phyloP scores from a whole-genome alignment of 1,140 invertebrate genomes.

The Drosophila orosa region DNA sequence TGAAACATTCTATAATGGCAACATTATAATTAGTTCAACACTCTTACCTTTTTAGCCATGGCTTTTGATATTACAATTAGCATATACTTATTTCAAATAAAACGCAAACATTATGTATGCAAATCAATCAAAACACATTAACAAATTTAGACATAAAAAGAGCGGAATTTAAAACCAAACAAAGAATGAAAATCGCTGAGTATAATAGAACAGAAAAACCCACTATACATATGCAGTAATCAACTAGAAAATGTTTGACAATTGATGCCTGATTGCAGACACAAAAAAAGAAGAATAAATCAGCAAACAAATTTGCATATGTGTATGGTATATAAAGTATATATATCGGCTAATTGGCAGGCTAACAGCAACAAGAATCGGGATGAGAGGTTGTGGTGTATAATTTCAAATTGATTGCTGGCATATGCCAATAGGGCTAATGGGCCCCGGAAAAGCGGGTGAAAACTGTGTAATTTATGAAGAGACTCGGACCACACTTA shows the following conservation, averaged over 20 bases:
- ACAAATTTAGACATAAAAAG: slow-evolving; percentile 11
- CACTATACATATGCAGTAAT: slow-evolving; percentile 29
- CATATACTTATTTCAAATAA: slow-evolving; percentile 12
- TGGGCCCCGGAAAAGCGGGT: slow-evolving; percentile 21
- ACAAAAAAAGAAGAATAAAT: slow-evolving; percentile 18
- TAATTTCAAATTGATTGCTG: slow-evolving; percentile 68
- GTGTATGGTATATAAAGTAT: slow-evolving; percentile 4
- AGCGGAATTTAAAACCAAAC: slow-evolving; percentile 6
- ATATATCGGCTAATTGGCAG: slow-evolving; percentile 66
- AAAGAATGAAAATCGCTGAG: slow-evolving; percentile 7
- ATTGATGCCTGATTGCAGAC: slow-evolving; percentile 71
- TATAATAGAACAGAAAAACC: slow-evolving; percentile 3
- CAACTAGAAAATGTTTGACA: slow-evolving; percentile 72
- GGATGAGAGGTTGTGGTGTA: slow-evolving; percentile 55
- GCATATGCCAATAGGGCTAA: slow-evolving; percentile 59
- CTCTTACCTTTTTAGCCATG: slow-evolving; percentile 32
- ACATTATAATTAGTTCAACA: slow-evolving; percentile 5
- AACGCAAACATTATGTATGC: slow-evolving; percentile 2
- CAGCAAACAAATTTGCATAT: slow-evolving; percentile 60
- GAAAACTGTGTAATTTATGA: slow-evolving; percentile 74
- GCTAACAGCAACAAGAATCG: slow-evolving; percentile 41
- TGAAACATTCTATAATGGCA: not conserved
- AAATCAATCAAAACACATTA: slow-evolving; percentile 20
- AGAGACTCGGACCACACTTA: slow-evolving; percentile 65
- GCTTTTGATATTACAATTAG: slow-evolving; percentile 9